Evolutionary conservation across 2,797 vertebrate species (phyloP), one percentile per base, ranked within the genome.

Genomic region (Urosaurus nigricauda): DNA sequence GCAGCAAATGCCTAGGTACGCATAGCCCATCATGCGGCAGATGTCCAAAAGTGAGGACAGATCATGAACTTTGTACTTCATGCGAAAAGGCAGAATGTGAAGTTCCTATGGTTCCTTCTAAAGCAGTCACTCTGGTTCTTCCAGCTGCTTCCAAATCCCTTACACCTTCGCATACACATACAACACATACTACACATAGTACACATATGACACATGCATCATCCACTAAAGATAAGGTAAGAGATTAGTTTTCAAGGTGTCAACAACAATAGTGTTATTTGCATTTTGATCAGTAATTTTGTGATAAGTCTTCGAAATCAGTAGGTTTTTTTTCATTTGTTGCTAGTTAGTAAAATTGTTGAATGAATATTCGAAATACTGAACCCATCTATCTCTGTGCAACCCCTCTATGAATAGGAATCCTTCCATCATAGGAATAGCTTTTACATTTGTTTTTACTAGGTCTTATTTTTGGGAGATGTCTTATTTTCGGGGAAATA

Each of bases 41-140:
- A 51, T 37, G 70, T 75, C 43, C 79, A 53, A 71, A 5, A 12
- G 37, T 83, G 47, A 56, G 43, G 56, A 56, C 40, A 63, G 71
- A 58, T 53, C 17, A 37, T 89, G 32, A 85, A 51, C 78, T 88
- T 4, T 70, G 0, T 74, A 86, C 0, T 16, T 37, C 79, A 71
- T 88, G n/a, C 65, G 86, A 1, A 58, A 73, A n/a, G 2, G 73
- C 0, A 47, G 68, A 80, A 2, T 83, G 51, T 83, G 1, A 78
- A 89, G 73, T 84, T 32, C 13, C 87, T 88, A 2, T 71, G 0
- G 43, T 40, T 80, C 63, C 8, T 70, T 7, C 0, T 73, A 68
- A 68, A 68, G 32, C 29, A 32, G 65, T 68, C 65, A 68, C 56
- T 83, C 1, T 84, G 90, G 77, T 84, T 29, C 11, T 86, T 88